Conservation (phyloP, 2,888 invertebrate species). For the Epistrophe eligans region DNA sequence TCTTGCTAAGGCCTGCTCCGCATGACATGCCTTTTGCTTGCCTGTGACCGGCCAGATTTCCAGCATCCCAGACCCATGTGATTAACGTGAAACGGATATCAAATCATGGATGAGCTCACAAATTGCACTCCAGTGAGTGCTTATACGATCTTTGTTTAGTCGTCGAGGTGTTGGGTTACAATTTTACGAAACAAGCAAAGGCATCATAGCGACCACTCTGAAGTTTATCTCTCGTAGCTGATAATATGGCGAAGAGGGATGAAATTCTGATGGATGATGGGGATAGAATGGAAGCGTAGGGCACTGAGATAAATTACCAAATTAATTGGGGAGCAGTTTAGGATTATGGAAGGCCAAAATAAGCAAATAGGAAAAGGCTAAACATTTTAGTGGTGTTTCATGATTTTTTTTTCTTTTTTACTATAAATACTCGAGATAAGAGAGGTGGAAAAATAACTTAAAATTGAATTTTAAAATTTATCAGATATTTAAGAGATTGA, state of each 20-base stretch:
- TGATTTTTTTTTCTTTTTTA: background rate
- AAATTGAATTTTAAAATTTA: background rate
- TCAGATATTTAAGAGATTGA: background rate
- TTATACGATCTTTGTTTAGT: slow-evolving; percentile 35
- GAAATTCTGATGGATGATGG: slow-evolving; percentile 30
- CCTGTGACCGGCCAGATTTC: background rate
- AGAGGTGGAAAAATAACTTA: background rate
- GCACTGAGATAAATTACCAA: slow-evolving; percentile 55
- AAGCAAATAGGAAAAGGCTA: slow-evolving; percentile 32
- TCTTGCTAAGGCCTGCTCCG: background rate
- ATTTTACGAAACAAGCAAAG: slow-evolving; percentile 27
- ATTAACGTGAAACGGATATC: slow-evolving; percentile 68
- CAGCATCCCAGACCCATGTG: slow-evolving; percentile 43
- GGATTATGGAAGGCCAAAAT: slow-evolving; percentile 45
- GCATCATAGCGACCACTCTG: slow-evolving; percentile 37
- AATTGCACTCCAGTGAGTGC: slow-evolving; percentile 66
- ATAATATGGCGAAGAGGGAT: background rate
- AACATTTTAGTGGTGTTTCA: slow-evolving; percentile 31
- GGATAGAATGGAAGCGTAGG: background rate
- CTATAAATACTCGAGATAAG: background rate
- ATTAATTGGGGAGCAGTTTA: slow-evolving; percentile 58
- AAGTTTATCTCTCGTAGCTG: background rate
- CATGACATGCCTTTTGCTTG: slow-evolving; percentile 6
- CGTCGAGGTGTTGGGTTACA: slow-evolving; percentile 17
- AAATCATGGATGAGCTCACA: slow-evolving; percentile 72